A percentile compares a stretch with the other conserved stretches of the same genome.
phyloP scores from a whole-genome alignment of 2,113 vertebrate genomes.

The Lethenteron camtschaticum region DNA sequence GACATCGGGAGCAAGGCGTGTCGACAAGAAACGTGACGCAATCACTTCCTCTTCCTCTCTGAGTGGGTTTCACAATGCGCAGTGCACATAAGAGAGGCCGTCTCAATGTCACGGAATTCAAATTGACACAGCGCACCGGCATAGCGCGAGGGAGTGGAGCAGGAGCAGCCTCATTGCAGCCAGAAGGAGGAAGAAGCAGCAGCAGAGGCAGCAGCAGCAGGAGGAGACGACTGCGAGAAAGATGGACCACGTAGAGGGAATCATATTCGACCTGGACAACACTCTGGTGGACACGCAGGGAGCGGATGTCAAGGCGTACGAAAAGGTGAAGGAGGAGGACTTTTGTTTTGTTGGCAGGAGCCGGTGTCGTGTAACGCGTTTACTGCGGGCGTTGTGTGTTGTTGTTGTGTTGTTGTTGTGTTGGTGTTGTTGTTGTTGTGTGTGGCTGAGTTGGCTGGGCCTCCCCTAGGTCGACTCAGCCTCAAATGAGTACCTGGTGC shows the following conservation, averaged over 20 bases:
- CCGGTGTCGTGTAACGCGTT: no score
- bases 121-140: background rate
- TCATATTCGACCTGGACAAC: constrained; percentile 1
- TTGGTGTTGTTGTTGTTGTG: no score
- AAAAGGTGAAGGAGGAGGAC: background rate
- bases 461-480: no score
- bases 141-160: background rate
- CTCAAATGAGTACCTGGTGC: no score
- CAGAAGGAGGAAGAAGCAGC: background rate
- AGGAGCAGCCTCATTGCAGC: background rate
- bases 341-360: no score
- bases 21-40: background rate
- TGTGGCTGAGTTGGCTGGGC: no score
- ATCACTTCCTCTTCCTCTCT: no score
- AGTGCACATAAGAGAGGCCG: no score
- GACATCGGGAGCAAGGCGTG: background rate
- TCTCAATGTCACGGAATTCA: background rate
- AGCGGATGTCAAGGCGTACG: background rate
- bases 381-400: no score
- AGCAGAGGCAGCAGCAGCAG: background rate
- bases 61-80: no score
- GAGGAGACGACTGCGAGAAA: background rate
- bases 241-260: background rate
- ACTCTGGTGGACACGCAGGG: constrained; percentile 5
- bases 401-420: no score